Evolutionary conservation across 2,888 invertebrate species (phyloP).

Genomic region (Rotaria socialis): DNA sequence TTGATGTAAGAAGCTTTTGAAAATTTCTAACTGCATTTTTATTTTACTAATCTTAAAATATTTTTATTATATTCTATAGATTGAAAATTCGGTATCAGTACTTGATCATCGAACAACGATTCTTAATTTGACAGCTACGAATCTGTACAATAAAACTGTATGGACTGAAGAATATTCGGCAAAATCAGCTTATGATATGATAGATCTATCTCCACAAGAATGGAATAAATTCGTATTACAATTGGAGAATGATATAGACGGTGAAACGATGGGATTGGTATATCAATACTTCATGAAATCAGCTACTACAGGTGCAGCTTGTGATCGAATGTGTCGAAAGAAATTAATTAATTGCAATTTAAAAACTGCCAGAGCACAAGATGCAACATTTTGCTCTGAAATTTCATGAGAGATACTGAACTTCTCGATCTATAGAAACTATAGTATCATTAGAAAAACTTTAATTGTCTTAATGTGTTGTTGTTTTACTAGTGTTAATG

Average conservation of each 20-base stretch:
- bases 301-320: background rate
- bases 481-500: no score
- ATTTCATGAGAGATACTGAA: background rate
- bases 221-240: constrained; percentile 40
- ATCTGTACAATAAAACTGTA: constrained; percentile 37
- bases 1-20: constrained; percentile 71
- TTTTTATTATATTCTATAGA: constrained; percentile 53
- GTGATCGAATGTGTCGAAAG: constrained; percentile 17
- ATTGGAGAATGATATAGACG: constrained; percentile 35
- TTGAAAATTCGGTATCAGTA: constrained; percentile 73
- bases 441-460: no score
- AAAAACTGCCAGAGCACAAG: background rate
- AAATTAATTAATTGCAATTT: constrained; percentile 25
- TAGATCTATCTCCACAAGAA: constrained; percentile 42
- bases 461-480: no score
- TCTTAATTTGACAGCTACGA: constrained; percentile 41
- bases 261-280: background rate
- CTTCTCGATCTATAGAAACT: no score
- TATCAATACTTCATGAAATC: constrained; percentile 26
- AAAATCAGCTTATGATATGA: constrained; percentile 35
- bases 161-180: constrained; percentile 41
- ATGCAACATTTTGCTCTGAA: background rate
- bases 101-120: constrained; percentile 39
- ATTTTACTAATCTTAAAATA: no score
- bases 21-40: background rate